phyloP scores from a whole-genome alignment of 2,797 vertebrate genomes.

The Picus viridis region DNA sequence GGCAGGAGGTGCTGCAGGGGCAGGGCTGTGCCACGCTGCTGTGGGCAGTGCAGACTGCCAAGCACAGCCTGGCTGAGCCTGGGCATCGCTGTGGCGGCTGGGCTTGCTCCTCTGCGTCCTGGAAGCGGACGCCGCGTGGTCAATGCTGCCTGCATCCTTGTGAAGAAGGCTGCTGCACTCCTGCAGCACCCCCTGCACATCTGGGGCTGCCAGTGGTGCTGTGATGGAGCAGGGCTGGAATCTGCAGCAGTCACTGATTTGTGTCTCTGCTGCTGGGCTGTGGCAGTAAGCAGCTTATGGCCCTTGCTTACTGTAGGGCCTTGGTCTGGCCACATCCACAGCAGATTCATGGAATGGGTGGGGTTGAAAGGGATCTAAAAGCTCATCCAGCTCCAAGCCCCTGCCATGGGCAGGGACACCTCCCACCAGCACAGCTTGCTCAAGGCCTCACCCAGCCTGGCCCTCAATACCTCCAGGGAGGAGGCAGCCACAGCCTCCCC shows the following conservation, averaged over 20 bases:
- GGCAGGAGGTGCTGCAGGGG: background rate
- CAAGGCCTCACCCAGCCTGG: too few relatives aligned
- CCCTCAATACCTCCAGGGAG: too few relatives aligned
- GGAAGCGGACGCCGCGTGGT: background rate
- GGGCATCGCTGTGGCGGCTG: rapidly evolving
- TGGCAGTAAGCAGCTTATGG: rapidly evolving
- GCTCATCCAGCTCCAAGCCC: too few relatives aligned
- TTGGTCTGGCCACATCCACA: background rate
- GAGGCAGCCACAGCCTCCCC: too few relatives aligned
- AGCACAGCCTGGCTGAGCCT: rapidly evolving
- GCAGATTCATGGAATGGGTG: background rate
- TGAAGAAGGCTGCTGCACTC: too few relatives aligned
- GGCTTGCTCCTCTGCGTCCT: background rate
- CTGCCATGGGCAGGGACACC: too few relatives aligned
- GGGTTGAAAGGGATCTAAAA: too few relatives aligned
- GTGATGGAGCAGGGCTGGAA: too few relatives aligned
- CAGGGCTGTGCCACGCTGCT: rapidly evolving
- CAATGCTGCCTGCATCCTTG: rapidly evolving
- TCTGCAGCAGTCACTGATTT: background rate
- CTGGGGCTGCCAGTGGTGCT: too few relatives aligned
- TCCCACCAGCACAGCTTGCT: too few relatives aligned
- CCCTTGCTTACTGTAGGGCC: background rate
- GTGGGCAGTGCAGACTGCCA: background rate
- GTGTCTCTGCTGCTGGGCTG: rapidly evolving
- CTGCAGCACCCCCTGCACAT: too few relatives aligned